phyloP scores from a whole-genome alignment of 2,797 vertebrate species.

The Pangasius krempfi region DNA sequence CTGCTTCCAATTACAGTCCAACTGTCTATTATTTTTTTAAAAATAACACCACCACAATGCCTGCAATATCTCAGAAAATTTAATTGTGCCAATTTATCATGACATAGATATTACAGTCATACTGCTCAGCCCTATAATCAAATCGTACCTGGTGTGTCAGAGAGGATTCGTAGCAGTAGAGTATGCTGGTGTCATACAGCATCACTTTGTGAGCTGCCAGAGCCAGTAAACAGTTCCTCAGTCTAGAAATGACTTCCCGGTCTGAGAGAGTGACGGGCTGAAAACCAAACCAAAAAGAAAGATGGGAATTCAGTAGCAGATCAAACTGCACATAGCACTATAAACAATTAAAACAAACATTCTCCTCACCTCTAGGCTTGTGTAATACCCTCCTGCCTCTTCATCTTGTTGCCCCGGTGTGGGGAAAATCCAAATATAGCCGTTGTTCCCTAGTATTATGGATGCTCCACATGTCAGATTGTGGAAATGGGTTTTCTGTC shows the following conservation, averaged over 20 bases:
- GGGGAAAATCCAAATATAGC: constrained; percentile 95
- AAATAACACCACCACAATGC: too few relatives aligned
- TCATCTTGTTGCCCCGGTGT: constrained; percentile 85
- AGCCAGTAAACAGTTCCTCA: constrained; percentile 91
- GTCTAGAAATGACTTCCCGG: constrained; percentile 93
- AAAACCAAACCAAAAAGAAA: not conserved
- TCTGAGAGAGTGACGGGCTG: constrained; percentile 87
- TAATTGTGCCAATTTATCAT: too few relatives aligned
- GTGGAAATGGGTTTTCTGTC: constrained; percentile 97
- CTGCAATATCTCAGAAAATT: too few relatives aligned
- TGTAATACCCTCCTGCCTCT: constrained; percentile 87
- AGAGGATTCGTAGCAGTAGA: constrained; percentile 95
- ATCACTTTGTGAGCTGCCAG: constrained; percentile 86
- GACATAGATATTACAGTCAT: not conserved
- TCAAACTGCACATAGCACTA: not conserved
- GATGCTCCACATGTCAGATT: constrained; percentile 93
- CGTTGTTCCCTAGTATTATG: constrained; percentile 93
- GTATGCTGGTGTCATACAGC: constrained; percentile 92
- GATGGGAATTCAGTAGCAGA: not conserved
- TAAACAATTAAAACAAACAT: not conserved
- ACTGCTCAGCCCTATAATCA: not conserved
- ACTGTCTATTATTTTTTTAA: too few relatives aligned
- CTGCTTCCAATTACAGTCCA: too few relatives aligned
- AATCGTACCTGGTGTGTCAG: constrained; percentile 85
- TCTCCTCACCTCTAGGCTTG: constrained; percentile 83